Evolutionary conservation across 1,140 invertebrate species (phyloP).

Genomic region (Drosophila lowei): DNA sequence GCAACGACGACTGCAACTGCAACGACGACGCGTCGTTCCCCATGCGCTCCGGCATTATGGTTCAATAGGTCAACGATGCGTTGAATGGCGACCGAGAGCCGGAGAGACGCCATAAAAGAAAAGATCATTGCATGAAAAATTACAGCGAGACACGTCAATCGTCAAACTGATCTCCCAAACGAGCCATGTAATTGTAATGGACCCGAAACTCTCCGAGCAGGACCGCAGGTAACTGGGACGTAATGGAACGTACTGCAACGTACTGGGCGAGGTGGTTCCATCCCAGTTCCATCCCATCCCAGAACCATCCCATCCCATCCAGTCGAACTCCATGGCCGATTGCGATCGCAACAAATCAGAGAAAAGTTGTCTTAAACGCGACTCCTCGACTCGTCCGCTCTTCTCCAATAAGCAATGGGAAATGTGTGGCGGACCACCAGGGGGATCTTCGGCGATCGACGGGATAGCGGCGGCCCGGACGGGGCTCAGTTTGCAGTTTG

Average conservation of each 20-base stretch:
- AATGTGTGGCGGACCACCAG: conserved; percentile 42
- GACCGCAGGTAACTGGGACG: conserved; percentile 36
- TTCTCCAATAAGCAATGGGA: conserved; percentile 29
- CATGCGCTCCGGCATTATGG: conserved; percentile 60
- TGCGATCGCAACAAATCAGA: conserved; percentile 79
- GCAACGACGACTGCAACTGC: conserved; percentile 7
- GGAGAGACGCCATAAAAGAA: conserved; percentile 54
- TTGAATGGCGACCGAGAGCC: conserved; percentile 63
- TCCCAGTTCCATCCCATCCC: background rate
- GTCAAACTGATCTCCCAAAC: conserved; percentile 63
- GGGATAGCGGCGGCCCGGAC: conserved; percentile 2
- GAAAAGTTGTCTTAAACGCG: conserved; percentile 57
- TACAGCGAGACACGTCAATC: conserved; percentile 78
- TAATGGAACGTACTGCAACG: too few relatives aligned
- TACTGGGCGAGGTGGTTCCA: conserved; percentile 9
- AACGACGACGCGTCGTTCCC: background rate
- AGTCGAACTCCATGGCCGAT: conserved; percentile 43
- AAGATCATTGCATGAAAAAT: conserved; percentile 77
- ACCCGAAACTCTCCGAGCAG: conserved; percentile 35
- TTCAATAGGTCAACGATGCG: conserved; percentile 82
- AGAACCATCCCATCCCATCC: conserved; percentile 4
- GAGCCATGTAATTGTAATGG: conserved; percentile 75
- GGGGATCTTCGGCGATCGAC: conserved; percentile 26
- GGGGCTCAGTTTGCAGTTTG: conserved; percentile 70
- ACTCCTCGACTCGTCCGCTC: conserved; percentile 43